phyloP scores from a whole-genome alignment of 1,140 invertebrate species.

The Lineus longissimus region DNA sequence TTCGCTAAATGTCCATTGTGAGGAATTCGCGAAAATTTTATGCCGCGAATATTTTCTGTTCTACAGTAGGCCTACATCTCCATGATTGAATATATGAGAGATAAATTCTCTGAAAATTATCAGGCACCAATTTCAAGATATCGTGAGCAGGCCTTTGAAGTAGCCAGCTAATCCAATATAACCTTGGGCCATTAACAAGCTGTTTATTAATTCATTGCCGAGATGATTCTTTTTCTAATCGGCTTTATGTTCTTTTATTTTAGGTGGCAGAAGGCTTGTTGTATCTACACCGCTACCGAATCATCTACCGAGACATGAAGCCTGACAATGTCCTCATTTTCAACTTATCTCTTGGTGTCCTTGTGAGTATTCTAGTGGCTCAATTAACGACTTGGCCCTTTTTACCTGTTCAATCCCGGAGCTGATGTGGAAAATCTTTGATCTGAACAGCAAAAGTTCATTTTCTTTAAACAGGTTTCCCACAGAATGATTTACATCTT shows the following conservation, averaged over 20 bases:
- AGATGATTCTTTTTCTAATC: neutral
- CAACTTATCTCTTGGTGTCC: constrained; percentile 29
- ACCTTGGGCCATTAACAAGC: too few relatives aligned
- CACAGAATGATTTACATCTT: neutral
- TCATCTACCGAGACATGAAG: constrained; percentile 48
- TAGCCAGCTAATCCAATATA: too few relatives aligned
- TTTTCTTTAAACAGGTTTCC: neutral
- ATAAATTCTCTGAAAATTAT: too few relatives aligned
- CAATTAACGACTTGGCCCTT: neutral
- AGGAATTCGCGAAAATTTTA: too few relatives aligned
- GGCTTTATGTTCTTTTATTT: constrained; percentile 9
- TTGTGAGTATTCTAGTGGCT: constrained; percentile 28
- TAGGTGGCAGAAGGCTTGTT: constrained; percentile 41
- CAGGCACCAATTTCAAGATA: too few relatives aligned
- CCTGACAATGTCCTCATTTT: constrained; percentile 49
- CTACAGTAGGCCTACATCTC: too few relatives aligned
- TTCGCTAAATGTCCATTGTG: too few relatives aligned
- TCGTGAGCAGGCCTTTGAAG: too few relatives aligned
- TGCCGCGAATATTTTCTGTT: too few relatives aligned
- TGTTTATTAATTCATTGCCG: too few relatives aligned
- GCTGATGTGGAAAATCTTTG: neutral
- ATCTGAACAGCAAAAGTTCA: neutral
- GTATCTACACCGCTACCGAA: constrained; percentile 42
- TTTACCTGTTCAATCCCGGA: neutral
- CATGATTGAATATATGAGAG: too few relatives aligned